Evolutionary conservation across 2,888 invertebrate genomes (phyloP), one percentile per base, ranked within the genome.

Genomic region (Cephus sareptanus): DNA sequence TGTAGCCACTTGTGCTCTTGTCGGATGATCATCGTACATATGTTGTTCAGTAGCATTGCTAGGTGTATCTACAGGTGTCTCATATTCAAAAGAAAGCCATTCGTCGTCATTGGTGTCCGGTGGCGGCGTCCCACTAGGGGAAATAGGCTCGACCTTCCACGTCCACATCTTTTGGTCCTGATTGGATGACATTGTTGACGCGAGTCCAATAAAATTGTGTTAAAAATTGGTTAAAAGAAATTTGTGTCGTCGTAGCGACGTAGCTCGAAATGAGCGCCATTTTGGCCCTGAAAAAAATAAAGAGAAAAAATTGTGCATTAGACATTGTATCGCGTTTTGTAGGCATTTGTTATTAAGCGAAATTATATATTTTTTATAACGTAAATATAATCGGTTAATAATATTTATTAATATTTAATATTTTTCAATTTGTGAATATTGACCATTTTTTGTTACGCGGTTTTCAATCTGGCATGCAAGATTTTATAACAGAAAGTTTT

Each of bases 261-360:
- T 92, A 93, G 93, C 93, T 94, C 93, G 93, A 92, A 92, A 92
- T 92, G 93, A 94, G 93, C 94, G 96, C 96, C 96, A 97, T 96
- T 91, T 88, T 95, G 96, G 96, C 96, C 93, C 96, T 97, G 94
- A 82, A 94, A 95, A 23, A 2, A 13, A 11, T 37, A 12, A 15
- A 40, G 15, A 15, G 13, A 40, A 40, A 56, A 56, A 56, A 56
- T 23, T 6, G 4, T 40, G 15, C 6, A 4, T 40, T 6, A 56
- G 23, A 56, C 9, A 56, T 0, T 9, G 23, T 23, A 0, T 56
- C 2, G 6, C 15, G 9, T 56, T 56, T 23, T 56, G 9, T 23
- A 56, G 23, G 2, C 1, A 56, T 1, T 23, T 56, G 1, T 9
- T 56, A 23, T 56, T 23, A 2, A 9, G 2, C 23, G 9, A 9